Conservation (phyloP, 2,888 invertebrate species). For the Drosophila infuscata region DNA sequence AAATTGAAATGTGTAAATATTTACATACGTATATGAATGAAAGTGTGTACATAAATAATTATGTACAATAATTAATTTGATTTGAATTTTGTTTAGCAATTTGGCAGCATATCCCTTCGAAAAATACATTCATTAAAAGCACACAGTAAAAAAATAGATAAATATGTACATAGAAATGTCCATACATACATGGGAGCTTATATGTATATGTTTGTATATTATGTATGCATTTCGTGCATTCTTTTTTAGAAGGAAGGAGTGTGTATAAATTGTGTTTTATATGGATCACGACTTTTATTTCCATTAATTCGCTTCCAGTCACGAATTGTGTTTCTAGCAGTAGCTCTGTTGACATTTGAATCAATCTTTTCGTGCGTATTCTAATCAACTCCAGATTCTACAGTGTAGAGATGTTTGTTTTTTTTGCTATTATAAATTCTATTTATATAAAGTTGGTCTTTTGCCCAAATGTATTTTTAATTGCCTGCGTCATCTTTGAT, state of each 20-base stretch:
- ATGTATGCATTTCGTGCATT: background rate
- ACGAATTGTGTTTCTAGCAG: background rate
- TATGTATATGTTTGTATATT: background rate
- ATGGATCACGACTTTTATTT: slow-evolving; percentile 28
- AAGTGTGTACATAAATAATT: background rate
- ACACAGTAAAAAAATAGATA: background rate
- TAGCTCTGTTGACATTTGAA: background rate
- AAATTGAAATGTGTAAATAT: slow-evolving; percentile 13
- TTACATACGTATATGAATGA: background rate
- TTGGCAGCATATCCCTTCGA: background rate
- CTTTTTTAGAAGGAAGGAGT: background rate
- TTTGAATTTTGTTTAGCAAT: background rate
- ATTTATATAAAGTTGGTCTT: too few relatives aligned
- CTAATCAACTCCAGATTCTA: background rate
- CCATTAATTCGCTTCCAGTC: background rate
- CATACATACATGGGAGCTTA: background rate
- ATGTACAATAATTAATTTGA: background rate
- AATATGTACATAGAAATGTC: background rate
- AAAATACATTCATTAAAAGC: background rate
- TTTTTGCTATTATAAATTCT: background rate
- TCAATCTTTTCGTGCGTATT: background rate
- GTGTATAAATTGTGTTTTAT: slow-evolving; percentile 12
- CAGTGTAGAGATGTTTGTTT: background rate
- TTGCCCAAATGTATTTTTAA: background rate
- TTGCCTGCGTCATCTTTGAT: background rate